Percentiles rank a stretch among this genome's conserved stretches.
Conservation (phyloP, 2,113 vertebrate species). For the Sus scrofa region T2T-Sscrofa CM000813.6:51591501-51592000, state of each 20-base stretch:
- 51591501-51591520: not conserved
- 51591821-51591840: not conserved
- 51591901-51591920: no score
- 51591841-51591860: not conserved
- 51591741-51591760: not conserved
- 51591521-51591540: not conserved
- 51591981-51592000: no score
- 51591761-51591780: not conserved
- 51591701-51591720: not conserved
- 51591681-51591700: not conserved
- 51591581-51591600: constrained; percentile 21
- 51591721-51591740: not conserved
- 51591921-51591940: no score
- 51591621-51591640: not conserved
- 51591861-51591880: not conserved
- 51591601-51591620: not conserved
- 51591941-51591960: no score
- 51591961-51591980: no score
- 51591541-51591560: not conserved
- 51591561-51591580: not conserved
- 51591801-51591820: not conserved
- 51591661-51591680: not conserved
- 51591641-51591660: not conserved
- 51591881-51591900: not conserved
- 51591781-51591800: not conserved